Conservation (phyloP, 2,113 vertebrate genomes). For the Zapus hudsonius region DNA sequence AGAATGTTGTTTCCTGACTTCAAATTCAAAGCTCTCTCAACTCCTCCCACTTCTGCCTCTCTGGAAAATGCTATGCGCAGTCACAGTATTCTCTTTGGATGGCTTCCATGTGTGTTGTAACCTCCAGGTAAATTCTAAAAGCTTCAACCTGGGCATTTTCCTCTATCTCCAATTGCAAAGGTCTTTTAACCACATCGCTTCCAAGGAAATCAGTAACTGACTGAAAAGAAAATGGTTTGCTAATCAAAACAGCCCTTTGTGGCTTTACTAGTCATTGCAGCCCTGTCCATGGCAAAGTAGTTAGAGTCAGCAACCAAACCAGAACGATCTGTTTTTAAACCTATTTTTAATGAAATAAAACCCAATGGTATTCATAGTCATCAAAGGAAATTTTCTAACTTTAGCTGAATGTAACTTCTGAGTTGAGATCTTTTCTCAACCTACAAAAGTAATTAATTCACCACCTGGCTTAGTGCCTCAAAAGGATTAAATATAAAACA, state of each 20-base stretch:
- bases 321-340: neutral
- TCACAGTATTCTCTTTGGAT: neutral
- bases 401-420: conserved; percentile 63
- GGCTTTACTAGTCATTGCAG: neutral
- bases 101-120: neutral
- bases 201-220: conserved; percentile 2
- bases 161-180: neutral
- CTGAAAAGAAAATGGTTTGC: conserved; percentile 12
- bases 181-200: neutral
- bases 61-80: neutral
- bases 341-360: conserved; percentile 65
- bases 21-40: neutral
- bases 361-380: neutral
- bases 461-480: conserved; percentile 74
- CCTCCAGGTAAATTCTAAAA: neutral
- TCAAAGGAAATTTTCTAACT: conserved; percentile 48
- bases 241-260: conserved; percentile 1
- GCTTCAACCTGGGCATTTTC: neutral
- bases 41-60: neutral
- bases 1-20: neutral
- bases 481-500: conserved; percentile 79
- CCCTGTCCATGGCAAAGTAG: neutral
- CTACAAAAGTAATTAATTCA: conserved; percentile 73
- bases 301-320: conserved; percentile 2
- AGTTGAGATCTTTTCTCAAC: conserved; percentile 67